Evolutionary conservation across 2,797 vertebrate genomes (phyloP), one percentile per base, ranked within the genome.

Genomic region (Sparus aurata): DNA sequence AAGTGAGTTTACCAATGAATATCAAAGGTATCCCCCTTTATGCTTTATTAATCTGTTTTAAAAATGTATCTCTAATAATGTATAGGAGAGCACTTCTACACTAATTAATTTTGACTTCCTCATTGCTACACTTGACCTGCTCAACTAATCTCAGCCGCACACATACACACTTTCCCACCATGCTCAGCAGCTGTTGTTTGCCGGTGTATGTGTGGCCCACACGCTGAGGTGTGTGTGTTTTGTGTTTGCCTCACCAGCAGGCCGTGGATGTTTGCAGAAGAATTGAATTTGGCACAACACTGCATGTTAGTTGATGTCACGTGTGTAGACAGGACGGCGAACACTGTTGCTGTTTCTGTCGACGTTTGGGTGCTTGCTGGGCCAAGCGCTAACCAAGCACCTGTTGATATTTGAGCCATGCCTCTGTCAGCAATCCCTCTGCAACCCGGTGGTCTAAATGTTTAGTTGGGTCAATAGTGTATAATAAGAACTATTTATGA

Each of bases 331-430:
- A 47, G 66, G 25, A 45, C 63, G 16, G 61, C 12, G 27, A 73
- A 63, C 53, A 22, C 30, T 45, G 52, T 87, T 71, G 78, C 30
- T 77, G 59, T 18, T 75, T 49, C 59, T 80, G 72, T 86, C 88
- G 81, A 77, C 38, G 71, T 80, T 85, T 62, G 9, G 0, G 34
- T 41, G 59, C 54, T 57, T 27, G 52, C 62, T 79, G 67, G 71
- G 70, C 68, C 63, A 45, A 80, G 65, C 43, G 54, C 64, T 63
- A 60, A 75, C 54, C 34, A 30, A 75, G 45, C 82, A 88, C 83
- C 87, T 89, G 85, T 89, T 90, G 84, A 80, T 64, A 68, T 76
- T 60, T 77, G 71, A 82, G 71, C 60, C 49, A 38, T 12, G 41
- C 52, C 18, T 68, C 57, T 72, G 47, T 79, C 55, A 27, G 20